Evolutionary conservation across 2,888 invertebrate species (phyloP), one percentile per base, ranked within the genome.

Genomic region (Pinctada fucata): DNA sequence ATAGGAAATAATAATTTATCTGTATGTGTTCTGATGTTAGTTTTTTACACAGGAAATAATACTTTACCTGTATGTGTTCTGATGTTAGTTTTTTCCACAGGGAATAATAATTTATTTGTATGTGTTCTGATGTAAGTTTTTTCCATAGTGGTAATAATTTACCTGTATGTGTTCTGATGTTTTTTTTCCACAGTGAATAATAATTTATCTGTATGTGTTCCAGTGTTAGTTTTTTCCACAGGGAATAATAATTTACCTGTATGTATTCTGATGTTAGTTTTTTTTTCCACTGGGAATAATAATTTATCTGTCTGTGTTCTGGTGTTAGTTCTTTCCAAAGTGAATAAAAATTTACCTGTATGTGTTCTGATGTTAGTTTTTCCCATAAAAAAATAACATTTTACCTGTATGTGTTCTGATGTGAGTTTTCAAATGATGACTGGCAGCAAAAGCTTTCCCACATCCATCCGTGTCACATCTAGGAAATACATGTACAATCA

Each of bases 371-470:
- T 94, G 91, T 98, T 98, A 0, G 97, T 31, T 31, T 31, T 98
- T 70, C 1, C 31, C 31, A 31, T 1, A 31, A n/a, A n/a, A n/a
- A 31, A 31, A 31, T 31, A 31, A 31, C 31, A 31, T 10, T 10
- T 58, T 77, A 89, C 90, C 90, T 1, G 96, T 95, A 90, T 97
- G 97, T 4, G 96, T 96, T 78, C 97, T 94, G 52, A 95, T 94
- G 91, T 98, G 98, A 0, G 97, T 97, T 93, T 97, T 98, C 69
- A 98, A 93, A 91, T 98, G 98, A 93, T 98, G 98, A 71, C 97
- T 97, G 45, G 97, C 97, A 1, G 97, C 96, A 93, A 98, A 98
- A 0, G 97, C 96, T 92, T 97, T 97, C 65, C 96, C 97, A 92
- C 98, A 98, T 3, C 96, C 96, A 83, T 95, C 95, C 89, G 95